phyloP scores from a whole-genome alignment of 2,113 vertebrate genomes.

The Bombycilla garrulus region DNA sequence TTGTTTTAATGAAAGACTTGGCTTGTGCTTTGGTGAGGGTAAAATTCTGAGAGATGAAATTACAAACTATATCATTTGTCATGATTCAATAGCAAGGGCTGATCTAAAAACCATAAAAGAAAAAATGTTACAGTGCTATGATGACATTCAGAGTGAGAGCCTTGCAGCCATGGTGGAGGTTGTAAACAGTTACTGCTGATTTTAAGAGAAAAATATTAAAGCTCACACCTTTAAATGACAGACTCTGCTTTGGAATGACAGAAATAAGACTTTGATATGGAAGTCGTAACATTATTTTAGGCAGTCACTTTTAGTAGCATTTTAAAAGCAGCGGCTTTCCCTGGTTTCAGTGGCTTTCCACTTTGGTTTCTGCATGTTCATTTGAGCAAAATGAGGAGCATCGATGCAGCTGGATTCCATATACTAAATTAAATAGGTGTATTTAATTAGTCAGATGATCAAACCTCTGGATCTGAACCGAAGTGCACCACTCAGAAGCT shows the following conservation, averaged over 20 bases:
- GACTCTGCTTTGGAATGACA: neutral
- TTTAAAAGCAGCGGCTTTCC: neutral
- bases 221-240: neutral
- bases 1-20: slow-evolving; percentile 20
- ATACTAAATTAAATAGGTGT: neutral
- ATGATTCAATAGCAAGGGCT: neutral
- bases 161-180: neutral
- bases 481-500: neutral
- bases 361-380: neutral
- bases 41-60: neutral
- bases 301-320: neutral
- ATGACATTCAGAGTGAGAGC: neutral
- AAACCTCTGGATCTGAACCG: neutral
- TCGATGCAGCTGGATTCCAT: neutral
- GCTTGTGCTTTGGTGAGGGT: neutral
- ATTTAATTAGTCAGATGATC: neutral
- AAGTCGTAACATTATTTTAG: neutral
- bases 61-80: neutral
- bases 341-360: neutral
- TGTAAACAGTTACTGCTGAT: neutral
- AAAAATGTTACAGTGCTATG: neutral
- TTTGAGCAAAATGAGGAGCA: neutral
- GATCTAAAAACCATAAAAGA: neutral
- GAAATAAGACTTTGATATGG: neutral
- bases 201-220: neutral